Evolutionary conservation across 2,888 invertebrate genomes (phyloP), one percentile per base, ranked within the genome.

Genomic region (Sinodicranocentrus sp.): DNA sequence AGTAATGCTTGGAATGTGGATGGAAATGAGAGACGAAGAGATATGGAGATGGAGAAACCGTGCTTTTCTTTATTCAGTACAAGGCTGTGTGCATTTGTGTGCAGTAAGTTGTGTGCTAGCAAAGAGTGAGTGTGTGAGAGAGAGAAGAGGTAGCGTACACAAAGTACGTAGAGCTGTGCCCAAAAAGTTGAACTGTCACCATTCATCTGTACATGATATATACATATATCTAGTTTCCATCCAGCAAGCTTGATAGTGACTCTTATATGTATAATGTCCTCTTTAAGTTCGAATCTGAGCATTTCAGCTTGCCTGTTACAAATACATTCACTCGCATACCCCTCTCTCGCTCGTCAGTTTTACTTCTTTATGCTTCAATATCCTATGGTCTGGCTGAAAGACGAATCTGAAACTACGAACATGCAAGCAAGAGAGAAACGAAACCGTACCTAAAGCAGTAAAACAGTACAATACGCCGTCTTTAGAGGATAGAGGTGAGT

Each of bases 101-200:
- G 57, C 57, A 57, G 57, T 19, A 23, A 23, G 28, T 2, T 26
- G 43, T 75, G 61, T 63, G 48, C 26, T 57, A 21, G 10, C 23
- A 67, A 48, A n/a, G n/a, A n/a, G n/a, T n/a, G n/a, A 39, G 76
- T 76, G 76, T 67, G 63, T 61, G 65, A 54, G 76, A 23, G 67
- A 28, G 65, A 43, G 67, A 67, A 28, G 26, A 63, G 63, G 67
- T 48, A 73, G 59, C 48, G 61, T 73, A 73, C 73, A 73, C 73
- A 43, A 57, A 21, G 21, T 21, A 23, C 57, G 57, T 19, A 57
- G 21, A 57, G 48, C 54, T 52, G 63, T 63, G 65, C 76, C 57
- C 54, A 76, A 76, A 76, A 76, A 76, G 76, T 76, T 67, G 57
- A 76, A 76, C 76, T 76, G 76, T 76, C 76, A 76, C 76, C 67